Evolutionary conservation across 2,797 vertebrate species (phyloP).

Genomic region (Pipistrellus nathusii): DNA sequence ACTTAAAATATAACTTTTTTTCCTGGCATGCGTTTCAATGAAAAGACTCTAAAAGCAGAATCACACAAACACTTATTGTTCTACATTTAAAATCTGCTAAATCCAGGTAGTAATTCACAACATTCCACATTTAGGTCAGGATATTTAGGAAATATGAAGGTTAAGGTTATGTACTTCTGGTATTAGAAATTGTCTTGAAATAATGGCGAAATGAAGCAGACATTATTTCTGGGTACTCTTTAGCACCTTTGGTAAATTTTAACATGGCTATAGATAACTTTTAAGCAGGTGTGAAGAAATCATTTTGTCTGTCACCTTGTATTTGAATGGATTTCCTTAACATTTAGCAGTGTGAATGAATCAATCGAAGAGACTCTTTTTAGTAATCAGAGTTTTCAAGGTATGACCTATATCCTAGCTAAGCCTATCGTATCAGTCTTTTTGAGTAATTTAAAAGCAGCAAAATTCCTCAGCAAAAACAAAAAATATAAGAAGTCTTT

Average conservation of each 20-base stretch:
- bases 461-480: conserved; percentile 59
- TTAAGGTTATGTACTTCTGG: conserved; percentile 70
- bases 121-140: conserved; percentile 53
- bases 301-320: conserved; percentile 71
- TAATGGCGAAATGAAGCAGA: conserved; percentile 47
- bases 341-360: conserved; percentile 62
- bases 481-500: conserved; percentile 56
- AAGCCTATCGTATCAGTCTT: conserved; percentile 36
- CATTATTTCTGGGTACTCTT: conserved; percentile 61
- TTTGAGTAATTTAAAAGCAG: conserved; percentile 22
- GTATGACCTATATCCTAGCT: conserved; percentile 70
- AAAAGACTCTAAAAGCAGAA: conserved; percentile 67
- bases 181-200: conserved; percentile 74
- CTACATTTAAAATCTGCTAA: conserved; percentile 58
- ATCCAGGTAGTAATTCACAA: conserved; percentile 68
- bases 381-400: conserved; percentile 79
- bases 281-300: conserved; percentile 71
- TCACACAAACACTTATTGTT: conserved; percentile 51
- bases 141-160: conserved; percentile 66
- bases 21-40: not conserved
- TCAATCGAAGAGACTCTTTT: conserved; percentile 72
- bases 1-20: conserved; percentile 58
- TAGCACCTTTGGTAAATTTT: conserved; percentile 76
- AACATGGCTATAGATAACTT: conserved; percentile 71
- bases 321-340: conserved; percentile 78